Evolutionary conservation across 1,140 invertebrate species (phyloP).

Genomic region (Metopolophium dirhodum): DNA sequence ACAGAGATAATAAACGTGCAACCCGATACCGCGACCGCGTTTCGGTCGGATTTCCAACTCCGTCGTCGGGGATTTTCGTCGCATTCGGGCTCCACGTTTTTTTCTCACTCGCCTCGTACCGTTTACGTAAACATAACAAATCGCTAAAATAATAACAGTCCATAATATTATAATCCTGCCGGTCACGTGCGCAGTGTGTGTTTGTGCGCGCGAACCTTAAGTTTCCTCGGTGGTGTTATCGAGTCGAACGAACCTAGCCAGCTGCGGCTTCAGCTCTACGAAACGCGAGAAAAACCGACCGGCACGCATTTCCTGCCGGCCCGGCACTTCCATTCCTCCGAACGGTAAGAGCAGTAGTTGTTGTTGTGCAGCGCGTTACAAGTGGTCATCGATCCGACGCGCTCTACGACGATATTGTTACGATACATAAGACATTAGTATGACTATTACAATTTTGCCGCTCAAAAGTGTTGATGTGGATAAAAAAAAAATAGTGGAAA

Average conservation of each 20-base stretch:
- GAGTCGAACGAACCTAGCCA: background rate
- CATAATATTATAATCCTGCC: background rate
- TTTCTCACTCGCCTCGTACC: background rate
- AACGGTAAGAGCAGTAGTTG: background rate
- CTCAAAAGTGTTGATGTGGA: background rate
- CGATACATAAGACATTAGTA: background rate
- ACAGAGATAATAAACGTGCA: background rate
- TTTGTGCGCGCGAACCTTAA: background rate
- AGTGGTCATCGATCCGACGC: background rate
- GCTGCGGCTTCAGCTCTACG: too few species aligned
- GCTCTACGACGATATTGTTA: background rate
- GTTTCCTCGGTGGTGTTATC: background rate
- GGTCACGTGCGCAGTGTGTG: background rate
- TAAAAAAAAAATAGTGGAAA: background rate
- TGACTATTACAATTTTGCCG: background rate
- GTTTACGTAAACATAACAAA: background rate
- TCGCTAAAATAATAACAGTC: background rate
- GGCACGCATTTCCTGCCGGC: background rate
- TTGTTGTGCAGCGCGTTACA: background rate
- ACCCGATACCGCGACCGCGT: background rate
- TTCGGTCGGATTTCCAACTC: background rate
- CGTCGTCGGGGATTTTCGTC: background rate
- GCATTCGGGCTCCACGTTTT: background rate
- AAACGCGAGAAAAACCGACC: background rate
- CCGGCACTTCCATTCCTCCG: background rate